Conservation (phyloP, 2,113 vertebrate genomes). For the Tricholaema leucomelas region DNA sequence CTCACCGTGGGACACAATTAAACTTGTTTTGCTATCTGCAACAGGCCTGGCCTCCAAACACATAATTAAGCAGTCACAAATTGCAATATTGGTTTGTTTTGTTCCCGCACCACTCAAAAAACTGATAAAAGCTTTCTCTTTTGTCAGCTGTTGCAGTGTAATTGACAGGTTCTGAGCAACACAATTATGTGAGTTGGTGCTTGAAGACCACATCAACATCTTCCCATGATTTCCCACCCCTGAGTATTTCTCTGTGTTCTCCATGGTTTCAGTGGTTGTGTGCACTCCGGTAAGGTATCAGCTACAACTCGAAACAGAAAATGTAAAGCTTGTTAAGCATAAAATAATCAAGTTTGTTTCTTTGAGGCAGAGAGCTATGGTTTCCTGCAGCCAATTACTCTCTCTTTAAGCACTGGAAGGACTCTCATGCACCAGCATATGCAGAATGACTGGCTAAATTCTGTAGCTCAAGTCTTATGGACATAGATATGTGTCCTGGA, state of each 20-base stretch:
- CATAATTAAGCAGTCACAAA: slow-evolving; percentile 31
- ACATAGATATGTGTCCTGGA: background rate
- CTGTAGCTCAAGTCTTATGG: background rate
- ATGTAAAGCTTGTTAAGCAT: background rate
- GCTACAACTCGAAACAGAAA: background rate
- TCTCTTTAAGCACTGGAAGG: background rate
- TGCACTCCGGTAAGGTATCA: background rate
- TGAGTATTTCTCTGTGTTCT: background rate
- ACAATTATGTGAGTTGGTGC: background rate
- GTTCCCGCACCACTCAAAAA: background rate
- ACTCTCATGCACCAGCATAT: slow-evolving; percentile 1
- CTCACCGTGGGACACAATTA: slow-evolving; percentile 2
- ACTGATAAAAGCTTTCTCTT: slow-evolving; percentile 36
- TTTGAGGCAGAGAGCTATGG: background rate
- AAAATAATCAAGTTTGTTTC: background rate
- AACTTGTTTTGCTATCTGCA: slow-evolving; percentile 37
- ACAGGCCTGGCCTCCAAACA: background rate
- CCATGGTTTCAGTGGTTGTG: background rate
- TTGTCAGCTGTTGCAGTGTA: background rate
- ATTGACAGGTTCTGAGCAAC: background rate
- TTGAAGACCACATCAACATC: background rate
- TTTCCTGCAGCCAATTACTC: background rate
- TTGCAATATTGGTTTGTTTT: slow-evolving; percentile 26
- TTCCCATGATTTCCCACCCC: background rate
- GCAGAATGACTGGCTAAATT: slow-evolving; percentile 1